Evolutionary conservation across 2,888 invertebrate species (phyloP).

Genomic region (Cremastinae sp.): DNA sequence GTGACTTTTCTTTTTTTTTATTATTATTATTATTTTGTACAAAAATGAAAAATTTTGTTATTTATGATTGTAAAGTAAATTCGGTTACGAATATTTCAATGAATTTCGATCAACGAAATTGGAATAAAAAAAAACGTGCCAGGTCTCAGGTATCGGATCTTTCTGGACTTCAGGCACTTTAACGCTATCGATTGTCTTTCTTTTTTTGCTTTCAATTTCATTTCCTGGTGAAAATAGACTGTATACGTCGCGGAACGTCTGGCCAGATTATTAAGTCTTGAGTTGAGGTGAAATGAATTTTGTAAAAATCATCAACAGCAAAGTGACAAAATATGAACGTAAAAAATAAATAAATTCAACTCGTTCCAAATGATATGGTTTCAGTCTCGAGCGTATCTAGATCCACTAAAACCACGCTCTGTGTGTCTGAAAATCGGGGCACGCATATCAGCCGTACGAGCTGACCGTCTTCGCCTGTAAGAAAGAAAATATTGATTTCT

Average conservation of each 20-base stretch:
- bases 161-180: conserved; percentile 6
- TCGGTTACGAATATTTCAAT: conserved; percentile 49
- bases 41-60: conserved; percentile 46
- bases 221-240: neutral
- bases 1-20: conserved; percentile 41
- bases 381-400: conserved; percentile 88
- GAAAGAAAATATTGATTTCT: conserved; percentile 16
- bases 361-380: conserved; percentile 83
- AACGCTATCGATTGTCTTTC: conserved; percentile 1
- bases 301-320: neutral
- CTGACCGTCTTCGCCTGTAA: conserved; percentile 85
- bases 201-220: conserved; percentile 5
- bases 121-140: conserved; percentile 76
- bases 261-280: neutral
- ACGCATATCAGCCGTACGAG: conserved; percentile 88
- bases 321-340: conserved; percentile 1
- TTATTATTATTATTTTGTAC: conserved; percentile 60
- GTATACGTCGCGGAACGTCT: neutral
- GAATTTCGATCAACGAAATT: conserved; percentile 66
- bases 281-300: neutral
- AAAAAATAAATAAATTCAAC: conserved; percentile 47
- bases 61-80: conserved; percentile 54
- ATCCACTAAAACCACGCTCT: conserved; percentile 89
- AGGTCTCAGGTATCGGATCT: conserved; percentile 45
- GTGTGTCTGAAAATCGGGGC: conserved; percentile 89